Base-by-base conservation (phyloP, 2,113 vertebrate genomes). In the Gasterosteus aculeatus region DNA sequence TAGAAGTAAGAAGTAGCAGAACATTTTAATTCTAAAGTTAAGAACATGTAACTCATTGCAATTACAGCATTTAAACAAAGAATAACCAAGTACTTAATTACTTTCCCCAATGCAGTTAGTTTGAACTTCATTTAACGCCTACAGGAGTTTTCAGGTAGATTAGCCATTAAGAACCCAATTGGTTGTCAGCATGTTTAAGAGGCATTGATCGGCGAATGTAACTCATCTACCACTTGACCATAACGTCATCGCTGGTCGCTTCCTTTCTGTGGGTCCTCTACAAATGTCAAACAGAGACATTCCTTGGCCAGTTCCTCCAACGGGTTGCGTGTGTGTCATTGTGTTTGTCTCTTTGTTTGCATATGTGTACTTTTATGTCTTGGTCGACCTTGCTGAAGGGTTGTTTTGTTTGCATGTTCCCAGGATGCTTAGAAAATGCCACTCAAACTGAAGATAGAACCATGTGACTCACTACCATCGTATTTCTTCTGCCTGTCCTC, bases 381-480 rank as follows among this genome's bases (percentile, higher is more conserved):
- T 69, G 22, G 59, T 41, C 3, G 22, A 77, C 67, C 44, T 57
- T 73, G 46, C 75, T 72, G 70, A 78, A 70, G 63, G 41, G 70
- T n/a, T 83, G 72, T 72, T 74, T 58, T 81, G 67, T 85, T 85
- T 81, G 73, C 19, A 16, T 26, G 42, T 53, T 82, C 63, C 68
- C 49, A 29, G 42, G 38, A 76, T 44, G 56, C 73, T 72, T 59
- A 79, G 49, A 39, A 69, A 77, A 75, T 41, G 64, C 69, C 82
- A 79, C 16, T 85, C 66, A 79, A 77, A 81, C 22, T 80, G 3
- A 14, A 57, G 19, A 38, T 47, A 22, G 41, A 33, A 29, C 10
- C 79, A 69, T 6, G 22, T 62, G 15, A 77, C n/a, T 77, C 10
- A 1, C 16, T n/a, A 2, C 33, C 8, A 1, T 5, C 11, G 70